Evolutionary conservation across 1,140 invertebrate species (phyloP).

Genomic region (Mamestra configurata): DNA sequence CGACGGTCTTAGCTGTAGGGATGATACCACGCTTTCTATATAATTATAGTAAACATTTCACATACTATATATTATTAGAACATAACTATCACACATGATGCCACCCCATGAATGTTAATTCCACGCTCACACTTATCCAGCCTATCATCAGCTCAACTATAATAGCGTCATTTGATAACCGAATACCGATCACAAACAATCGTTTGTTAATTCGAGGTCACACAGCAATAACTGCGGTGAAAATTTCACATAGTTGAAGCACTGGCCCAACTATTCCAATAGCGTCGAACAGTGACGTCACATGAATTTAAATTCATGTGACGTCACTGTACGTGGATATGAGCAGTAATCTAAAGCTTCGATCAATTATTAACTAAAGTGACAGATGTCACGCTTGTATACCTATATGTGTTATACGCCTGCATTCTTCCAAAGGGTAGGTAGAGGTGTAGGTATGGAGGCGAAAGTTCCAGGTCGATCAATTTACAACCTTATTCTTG

Average conservation of each 20-base stretch:
- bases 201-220: background rate
- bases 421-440: too few relatives aligned
- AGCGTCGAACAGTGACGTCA: too few relatives aligned
- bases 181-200: background rate
- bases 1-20: too few relatives aligned
- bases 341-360: conserved; percentile 18
- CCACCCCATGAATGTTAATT: background rate
- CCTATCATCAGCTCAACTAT: background rate
- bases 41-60: too few relatives aligned
- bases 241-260: background rate
- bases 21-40: too few relatives aligned
- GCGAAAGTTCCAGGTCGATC: too few relatives aligned
- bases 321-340: background rate
- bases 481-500: too few relatives aligned
- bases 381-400: background rate
- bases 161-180: background rate
- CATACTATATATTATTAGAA: too few relatives aligned
- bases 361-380: too few relatives aligned
- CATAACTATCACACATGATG: too few relatives aligned
- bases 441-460: too few relatives aligned
- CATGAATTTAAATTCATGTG: conserved; percentile 19
- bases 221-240: background rate
- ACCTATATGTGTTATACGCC: background rate
- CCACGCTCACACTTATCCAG: too few relatives aligned
- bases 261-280: background rate